phyloP scores from a whole-genome alignment of 2,113 vertebrate genomes.

The Rhinoptilus africanus region DNA sequence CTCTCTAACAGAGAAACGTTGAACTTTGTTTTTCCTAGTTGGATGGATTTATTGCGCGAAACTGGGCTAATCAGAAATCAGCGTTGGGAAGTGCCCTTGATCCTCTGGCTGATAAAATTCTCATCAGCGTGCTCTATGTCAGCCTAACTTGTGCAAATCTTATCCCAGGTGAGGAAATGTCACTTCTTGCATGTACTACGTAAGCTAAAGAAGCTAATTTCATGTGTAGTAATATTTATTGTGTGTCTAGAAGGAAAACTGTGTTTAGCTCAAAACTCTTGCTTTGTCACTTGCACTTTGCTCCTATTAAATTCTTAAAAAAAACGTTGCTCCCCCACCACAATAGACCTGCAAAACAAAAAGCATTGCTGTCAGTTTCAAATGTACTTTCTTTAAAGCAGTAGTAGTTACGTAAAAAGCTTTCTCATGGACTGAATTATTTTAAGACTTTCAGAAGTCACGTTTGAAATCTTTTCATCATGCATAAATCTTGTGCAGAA shows the following conservation, averaged over 20 bases:
- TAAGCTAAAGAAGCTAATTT: neutral
- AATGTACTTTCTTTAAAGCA: neutral
- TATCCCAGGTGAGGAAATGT: constrained; percentile 87
- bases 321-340: fast-evolving
- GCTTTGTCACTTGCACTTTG: neutral
- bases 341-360: neutral
- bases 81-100: constrained; percentile 96
- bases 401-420: fast-evolving
- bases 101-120: constrained; percentile 97
- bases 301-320: neutral
- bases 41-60: constrained; percentile 96
- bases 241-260: neutral
- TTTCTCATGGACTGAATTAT: neutral
- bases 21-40: constrained; percentile 76
- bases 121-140: constrained; percentile 93
- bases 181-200: fast-evolving
- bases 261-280: neutral
- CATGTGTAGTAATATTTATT: neutral
- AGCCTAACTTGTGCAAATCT: constrained; percentile 92
- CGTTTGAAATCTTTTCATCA: neutral
- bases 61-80: constrained; percentile 96
- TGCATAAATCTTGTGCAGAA: fast-evolving
- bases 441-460: neutral
- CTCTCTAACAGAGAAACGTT: neutral
- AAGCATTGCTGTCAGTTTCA: neutral